Evolutionary conservation across 2,113 vertebrate genomes (phyloP), one percentile per base, ranked within the genome.

Genomic region (Melanerpes formicivorus): DNA sequence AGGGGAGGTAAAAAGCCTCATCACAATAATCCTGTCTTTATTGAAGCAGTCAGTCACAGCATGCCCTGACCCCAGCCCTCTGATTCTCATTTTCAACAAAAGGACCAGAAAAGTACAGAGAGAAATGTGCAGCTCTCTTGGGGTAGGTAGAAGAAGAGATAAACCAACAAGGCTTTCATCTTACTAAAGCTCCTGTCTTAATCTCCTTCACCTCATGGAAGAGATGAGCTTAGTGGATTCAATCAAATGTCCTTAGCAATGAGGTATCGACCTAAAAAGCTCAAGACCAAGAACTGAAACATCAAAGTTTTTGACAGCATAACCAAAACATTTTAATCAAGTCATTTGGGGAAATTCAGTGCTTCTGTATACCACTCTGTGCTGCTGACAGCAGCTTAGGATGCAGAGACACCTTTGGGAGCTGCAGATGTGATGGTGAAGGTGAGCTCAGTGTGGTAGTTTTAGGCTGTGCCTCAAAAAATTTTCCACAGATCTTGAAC

Each of bases 11-110:
- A 15, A 17, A 2, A 34, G 13, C 52, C 60, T 95, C 67, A 93
- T 84, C 52, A 37, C 73, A 71, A 87, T 94, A 95, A 96, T 96
- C 92, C 84, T 48, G 30, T 42, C 92, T 94, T 90, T 89, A 89
- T 77, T 95, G 92, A 70, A 91, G 55, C 9, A 79, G 80, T 75
- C 87, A 70, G 44, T 14, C 90, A n/a, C 84, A 96, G 93, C 78
- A 87, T 34, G 84, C n/a, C 64, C 90, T 92, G 88, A 76, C 89
- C 88, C 56, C 64, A 67, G 75, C 44, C 78, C 82, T 52, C 56
- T n/a, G 71, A 89, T 32, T 58, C 67, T 74, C 18, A 10, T 71
- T 89, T 63, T 48, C 89, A 87, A 94, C 90, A 90, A 95, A 95
- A 93, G 87, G 30, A 80, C 92, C 81, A 63, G 80, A 84, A 94